These are phyloP conservation scores for Corynorhinus townsendii DNA, from an alignment of 2,113 vertebrate genomes.

Conservation along the genomic window DNA sequence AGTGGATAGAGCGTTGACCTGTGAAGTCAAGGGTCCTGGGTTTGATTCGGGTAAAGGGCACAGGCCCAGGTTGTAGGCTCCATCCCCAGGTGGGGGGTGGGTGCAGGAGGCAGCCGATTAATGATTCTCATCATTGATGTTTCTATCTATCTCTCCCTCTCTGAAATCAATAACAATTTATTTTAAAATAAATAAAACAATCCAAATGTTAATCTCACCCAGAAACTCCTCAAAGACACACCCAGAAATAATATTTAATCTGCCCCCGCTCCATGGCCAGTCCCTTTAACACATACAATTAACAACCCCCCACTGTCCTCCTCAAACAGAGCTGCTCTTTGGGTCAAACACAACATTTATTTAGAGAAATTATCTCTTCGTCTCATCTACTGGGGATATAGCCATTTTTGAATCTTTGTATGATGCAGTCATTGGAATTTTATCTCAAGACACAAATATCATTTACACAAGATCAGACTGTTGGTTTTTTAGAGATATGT, in stretches of 20 bases:
- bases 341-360: background rate
- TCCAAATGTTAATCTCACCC: background rate
- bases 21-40: too few relatives aligned
- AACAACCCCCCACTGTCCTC: background rate
- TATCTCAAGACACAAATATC: background rate
- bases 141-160: too few relatives aligned
- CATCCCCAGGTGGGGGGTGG: too few relatives aligned
- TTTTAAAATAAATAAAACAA: too few relatives aligned
- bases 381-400: background rate
- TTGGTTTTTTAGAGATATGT: background rate
- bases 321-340: background rate
- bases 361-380: background rate
- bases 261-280: background rate
- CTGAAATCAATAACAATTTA: too few relatives aligned
- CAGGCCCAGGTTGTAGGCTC: too few relatives aligned
- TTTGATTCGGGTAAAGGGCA: too few relatives aligned
- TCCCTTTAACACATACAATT: background rate
- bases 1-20: too few relatives aligned
- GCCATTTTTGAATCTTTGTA: background rate
- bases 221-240: background rate
- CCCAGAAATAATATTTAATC: background rate
- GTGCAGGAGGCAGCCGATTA: too few relatives aligned
- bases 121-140: too few relatives aligned
- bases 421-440: background rate
- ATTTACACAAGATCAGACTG: background rate